Base-by-base conservation (phyloP, 2,888 invertebrate species). In the Glyphotaelius pellucidus region DNA sequence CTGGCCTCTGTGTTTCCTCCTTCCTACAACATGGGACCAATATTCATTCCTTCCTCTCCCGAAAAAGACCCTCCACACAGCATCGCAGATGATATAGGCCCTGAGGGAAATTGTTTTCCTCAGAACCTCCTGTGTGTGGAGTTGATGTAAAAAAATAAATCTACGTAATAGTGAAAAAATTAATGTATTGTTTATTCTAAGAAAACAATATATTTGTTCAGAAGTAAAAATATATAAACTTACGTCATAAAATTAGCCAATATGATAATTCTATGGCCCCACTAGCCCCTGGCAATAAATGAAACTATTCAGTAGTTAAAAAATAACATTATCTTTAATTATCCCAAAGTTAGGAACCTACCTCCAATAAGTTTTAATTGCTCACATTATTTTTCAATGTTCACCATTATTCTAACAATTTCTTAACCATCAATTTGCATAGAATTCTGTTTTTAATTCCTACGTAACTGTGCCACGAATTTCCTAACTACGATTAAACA, bases 401-500 rank as follows among this genome's bases (percentile, higher is more conserved):
- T 67, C 25, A 67, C 67, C 67, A 67, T 67, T 67, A 67, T 67
- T 67, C 25, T 67, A 67, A 67, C 67, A 67, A 67, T 67, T 67
- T 67, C 67, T 25, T 67, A 67, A 67, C 67, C 67, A 67, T 67
- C 30, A 81, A 81, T 81, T 81, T 32, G 32, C 81, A 81, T 81
- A 32, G 15, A 81, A 81, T 32, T 81, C 81, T 31, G 67, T 67
- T 67, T 81, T 81, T 81, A 32, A 81, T 81, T 81, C 32, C 32
- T 5, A 32, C 32, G 14, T 32, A 81, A 81, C 81, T 19, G 19
- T 32, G 32, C 81, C 19, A 32, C 81, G 81, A 81, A 81, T 89
- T 38, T 42, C 25, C 31, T 89, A 91, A 67, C 91, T 89, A 87
- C 91, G 67, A 89, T 91, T 32, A 88, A 85, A 91, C 91, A 90